phyloP scores from a whole-genome alignment of 2,797 vertebrate genomes.

The Anguilla anguilla region DNA sequence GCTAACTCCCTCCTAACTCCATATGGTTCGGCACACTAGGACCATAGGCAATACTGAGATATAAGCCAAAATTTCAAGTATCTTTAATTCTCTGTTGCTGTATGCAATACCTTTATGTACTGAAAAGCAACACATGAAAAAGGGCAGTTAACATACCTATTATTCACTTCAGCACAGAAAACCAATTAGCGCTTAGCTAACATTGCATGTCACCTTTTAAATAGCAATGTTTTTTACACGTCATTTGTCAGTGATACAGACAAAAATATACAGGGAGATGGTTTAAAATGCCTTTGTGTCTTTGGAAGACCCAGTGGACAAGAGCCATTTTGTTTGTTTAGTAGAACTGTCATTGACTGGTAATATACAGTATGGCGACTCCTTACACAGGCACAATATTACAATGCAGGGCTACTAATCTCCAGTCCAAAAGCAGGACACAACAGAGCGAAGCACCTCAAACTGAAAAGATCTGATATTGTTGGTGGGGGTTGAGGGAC shows the following conservation, averaged over 20 bases:
- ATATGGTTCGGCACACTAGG: background rate
- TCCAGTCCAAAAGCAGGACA: too few relatives aligned
- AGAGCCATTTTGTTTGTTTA: too few relatives aligned
- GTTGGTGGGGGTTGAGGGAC: too few relatives aligned
- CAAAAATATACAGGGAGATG: background rate
- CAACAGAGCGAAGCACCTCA: too few relatives aligned
- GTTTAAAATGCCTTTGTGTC: background rate
- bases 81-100: background rate
- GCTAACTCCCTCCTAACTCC: background rate
- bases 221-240: background rate
- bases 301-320: too few relatives aligned
- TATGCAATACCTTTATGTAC: background rate
- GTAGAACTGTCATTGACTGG: background rate
- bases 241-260: background rate
- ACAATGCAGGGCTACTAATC: too few relatives aligned
- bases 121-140: background rate
- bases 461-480: too few relatives aligned
- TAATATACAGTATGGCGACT: background rate
- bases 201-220: background rate
- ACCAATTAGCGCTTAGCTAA: background rate
- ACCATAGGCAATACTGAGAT: background rate
- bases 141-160: background rate
- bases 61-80: background rate
- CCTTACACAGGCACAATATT: background rate
- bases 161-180: background rate